Base-by-base conservation (phyloP, 2,888 invertebrate species). In the Heteromyza rotundicornis region DNA sequence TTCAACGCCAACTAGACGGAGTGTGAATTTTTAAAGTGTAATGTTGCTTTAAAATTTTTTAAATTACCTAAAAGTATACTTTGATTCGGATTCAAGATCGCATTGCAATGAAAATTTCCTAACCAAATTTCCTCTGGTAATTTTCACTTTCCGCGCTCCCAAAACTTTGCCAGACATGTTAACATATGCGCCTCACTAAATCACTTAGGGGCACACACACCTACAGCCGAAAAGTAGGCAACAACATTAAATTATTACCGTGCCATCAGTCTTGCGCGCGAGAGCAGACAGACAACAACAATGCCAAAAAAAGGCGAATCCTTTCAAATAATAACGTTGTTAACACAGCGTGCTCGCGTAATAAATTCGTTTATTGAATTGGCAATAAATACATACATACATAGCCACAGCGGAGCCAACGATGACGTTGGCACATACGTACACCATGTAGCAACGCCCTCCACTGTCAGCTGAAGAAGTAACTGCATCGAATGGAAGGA, bases 301-400 rank as follows among this genome's bases (percentile, higher is more conserved):
- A 47, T 47, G 20, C 47, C n/a, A 14, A 53, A 54, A 17, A 27
- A 17, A 23, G 12, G 22, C 16, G 16, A 57, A 58, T 58, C 54
- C 50, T 54, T 57, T 69, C 68, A 68, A 70, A 76, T 75, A 77
- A 73, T 73, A 76, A 75, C 75, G 73, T 77, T 78, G 75, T 72
- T 73, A 77, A 75, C 77, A 77, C 70, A 76, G 69, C 71, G 76
- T 72, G 77, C 72, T 70, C 73, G 69, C 69, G 77, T 77, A 78
- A 78, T 76, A 76, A 76, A 78, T 77, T 77, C 77, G 76, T 77
- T 77, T 77, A 78, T 78, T 78, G 76, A 78, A 76, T 78, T 76
- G 77, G 70, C 76, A 75, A 76, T 74, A 78, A 76, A 77, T 75
- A 75, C 67, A n/a, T n/a, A n/a, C n/a, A n/a, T n/a, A n/a, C n/a